Conservation (phyloP, 2,888 invertebrate genomes). For the Protophormia terraenovae region DNA sequence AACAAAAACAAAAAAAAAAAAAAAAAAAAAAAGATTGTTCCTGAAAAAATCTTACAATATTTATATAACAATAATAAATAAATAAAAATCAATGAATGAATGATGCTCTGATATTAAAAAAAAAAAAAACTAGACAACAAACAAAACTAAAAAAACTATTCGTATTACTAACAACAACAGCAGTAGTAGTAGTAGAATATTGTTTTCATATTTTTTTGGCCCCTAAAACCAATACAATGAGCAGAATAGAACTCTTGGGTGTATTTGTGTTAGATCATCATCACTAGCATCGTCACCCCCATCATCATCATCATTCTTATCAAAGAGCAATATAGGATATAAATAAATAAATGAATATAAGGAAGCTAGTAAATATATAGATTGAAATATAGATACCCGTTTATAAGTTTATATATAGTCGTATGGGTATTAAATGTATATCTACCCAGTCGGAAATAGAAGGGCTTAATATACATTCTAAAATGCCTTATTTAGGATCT, state of each 20-base stretch:
- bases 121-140: neutral
- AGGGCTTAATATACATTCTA: too few relatives aligned
- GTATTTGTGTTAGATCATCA: constrained; percentile 53
- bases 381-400: neutral
- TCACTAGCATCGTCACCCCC: constrained; percentile 29
- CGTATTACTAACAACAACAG: too few relatives aligned
- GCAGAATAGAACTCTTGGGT: constrained; percentile 24
- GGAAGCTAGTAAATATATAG: neutral
- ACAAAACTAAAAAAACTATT: too few relatives aligned
- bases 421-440: neutral
- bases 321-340: constrained; percentile 19
- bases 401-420: neutral
- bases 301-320: constrained; percentile 31
- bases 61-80: neutral
- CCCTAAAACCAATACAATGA: neutral
- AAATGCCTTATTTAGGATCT: too few relatives aligned
- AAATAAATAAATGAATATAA: constrained; percentile 2
- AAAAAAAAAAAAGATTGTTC: neutral
- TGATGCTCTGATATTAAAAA: constrained; percentile 33
- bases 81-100: neutral
- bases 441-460: too few relatives aligned
- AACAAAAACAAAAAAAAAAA: too few relatives aligned
- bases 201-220: neutral
- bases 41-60: neutral
- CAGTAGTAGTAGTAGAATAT: neutral